These are phyloP conservation scores for Clarias magur DNA, from an alignment of 2,113 vertebrate genomes.

Conservation along the genomic window DNA sequence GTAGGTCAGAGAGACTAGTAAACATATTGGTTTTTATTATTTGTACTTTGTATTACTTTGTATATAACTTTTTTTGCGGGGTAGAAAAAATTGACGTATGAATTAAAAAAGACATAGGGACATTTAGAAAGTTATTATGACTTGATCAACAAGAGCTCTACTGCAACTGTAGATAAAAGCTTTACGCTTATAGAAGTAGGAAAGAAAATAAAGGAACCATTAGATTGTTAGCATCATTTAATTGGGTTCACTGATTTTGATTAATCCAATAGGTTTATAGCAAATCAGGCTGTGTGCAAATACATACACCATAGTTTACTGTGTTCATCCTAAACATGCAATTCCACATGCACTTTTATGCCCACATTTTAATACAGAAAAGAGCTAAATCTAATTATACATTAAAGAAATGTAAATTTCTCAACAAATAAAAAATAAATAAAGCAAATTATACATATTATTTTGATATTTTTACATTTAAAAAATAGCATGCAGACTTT, in stretches of 20 bases:
- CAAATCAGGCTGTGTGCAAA: no score
- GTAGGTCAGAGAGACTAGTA: not conserved
- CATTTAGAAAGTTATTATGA: not conserved
- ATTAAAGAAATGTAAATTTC: not conserved
- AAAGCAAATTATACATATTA: not conserved
- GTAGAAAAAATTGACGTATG: not conserved
- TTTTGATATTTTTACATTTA: no score
- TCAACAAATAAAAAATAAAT: not conserved
- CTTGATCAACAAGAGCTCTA: not conserved
- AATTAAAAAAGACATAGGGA: not conserved
- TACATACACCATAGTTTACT: no score
- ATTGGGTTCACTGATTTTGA: not conserved
- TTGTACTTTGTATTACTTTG: not conserved
- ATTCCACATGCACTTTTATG: not conserved
- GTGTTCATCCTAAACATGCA: no score
- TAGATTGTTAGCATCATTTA: not conserved
- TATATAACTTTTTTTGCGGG: not conserved
- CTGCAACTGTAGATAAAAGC: not conserved
- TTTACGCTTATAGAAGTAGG: not conserved
- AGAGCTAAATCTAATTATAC: not conserved
- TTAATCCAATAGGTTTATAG: not conserved
- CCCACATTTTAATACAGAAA: not conserved
- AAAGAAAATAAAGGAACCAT: not conserved
- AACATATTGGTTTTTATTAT: not conserved
- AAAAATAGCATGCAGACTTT: not conserved